A percentile compares a stretch with the other conserved stretches of the same genome.
Conservation (phyloP, 2,113 vertebrate species). For the Australoheros scitulus region DNA sequence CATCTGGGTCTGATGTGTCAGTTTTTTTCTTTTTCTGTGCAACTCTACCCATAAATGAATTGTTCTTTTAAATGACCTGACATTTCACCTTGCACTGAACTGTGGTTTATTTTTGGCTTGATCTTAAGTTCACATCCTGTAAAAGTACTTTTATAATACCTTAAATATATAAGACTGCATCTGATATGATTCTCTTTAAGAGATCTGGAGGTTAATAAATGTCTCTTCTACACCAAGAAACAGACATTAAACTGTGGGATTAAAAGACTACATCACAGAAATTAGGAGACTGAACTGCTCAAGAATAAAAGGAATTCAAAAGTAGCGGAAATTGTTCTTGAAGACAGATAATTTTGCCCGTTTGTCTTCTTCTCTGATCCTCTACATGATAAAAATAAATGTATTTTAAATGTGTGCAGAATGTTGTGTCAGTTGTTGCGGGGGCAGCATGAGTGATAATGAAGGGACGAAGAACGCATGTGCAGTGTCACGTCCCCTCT, state of each 20-base stretch:
- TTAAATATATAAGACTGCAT: background rate
- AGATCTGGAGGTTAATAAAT: background rate
- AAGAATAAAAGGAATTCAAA: background rate
- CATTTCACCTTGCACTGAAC: constrained; percentile 35
- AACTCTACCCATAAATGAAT: constrained; percentile 22
- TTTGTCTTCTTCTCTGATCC: background rate
- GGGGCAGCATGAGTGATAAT: constrained; percentile 30
- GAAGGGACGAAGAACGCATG: constrained; percentile 50
- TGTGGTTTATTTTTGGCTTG: constrained; percentile 31
- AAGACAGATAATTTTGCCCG: background rate
- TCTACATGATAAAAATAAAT: background rate
- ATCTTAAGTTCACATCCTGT: constrained; percentile 7
- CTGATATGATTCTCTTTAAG: too few species aligned
- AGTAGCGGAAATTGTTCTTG: background rate
- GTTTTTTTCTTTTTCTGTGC: constrained; percentile 30
- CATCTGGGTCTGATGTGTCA: constrained; percentile 67
- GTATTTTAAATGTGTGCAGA: background rate
- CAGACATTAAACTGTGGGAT: background rate
- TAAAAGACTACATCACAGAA: background rate
- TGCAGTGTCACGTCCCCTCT: constrained; percentile 54
- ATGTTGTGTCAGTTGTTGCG: constrained; percentile 24
- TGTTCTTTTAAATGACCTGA: constrained; percentile 48
- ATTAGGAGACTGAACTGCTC: background rate
- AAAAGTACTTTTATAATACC: background rate
- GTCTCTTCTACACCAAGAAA: background rate